phyloP scores from a whole-genome alignment of 2,888 invertebrate species.

The Mechanitis mazaeus region DNA sequence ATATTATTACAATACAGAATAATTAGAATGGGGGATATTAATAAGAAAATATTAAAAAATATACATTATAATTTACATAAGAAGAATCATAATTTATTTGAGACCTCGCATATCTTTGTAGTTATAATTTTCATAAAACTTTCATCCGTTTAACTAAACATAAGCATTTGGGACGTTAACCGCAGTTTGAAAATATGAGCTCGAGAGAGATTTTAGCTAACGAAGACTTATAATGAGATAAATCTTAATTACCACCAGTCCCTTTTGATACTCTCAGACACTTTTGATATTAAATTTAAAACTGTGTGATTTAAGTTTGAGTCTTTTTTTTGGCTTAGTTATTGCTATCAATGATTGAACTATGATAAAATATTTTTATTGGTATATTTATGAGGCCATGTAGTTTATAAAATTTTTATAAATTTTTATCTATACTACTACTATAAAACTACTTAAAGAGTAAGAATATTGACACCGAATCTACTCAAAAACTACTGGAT shows the following conservation, averaged over 20 bases:
- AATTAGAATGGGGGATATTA: too few species aligned
- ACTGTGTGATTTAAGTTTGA: slow-evolving; percentile 2
- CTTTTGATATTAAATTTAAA: slow-evolving; percentile 10
- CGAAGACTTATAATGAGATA: slow-evolving; percentile 62
- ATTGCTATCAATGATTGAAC: neutral
- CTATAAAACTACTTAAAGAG: too few species aligned
- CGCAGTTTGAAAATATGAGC: slow-evolving; percentile 61
- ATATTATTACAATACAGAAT: too few species aligned
- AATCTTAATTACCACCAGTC: slow-evolving; percentile 35
- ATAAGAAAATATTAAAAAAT: too few species aligned
- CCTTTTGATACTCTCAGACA: neutral
- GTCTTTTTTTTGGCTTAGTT: neutral
- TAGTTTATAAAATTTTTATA: too few species aligned
- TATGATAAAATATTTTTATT: too few species aligned
- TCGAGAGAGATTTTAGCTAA: slow-evolving; percentile 55
- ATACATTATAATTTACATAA: slow-evolving; percentile 12
- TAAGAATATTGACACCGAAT: too few species aligned
- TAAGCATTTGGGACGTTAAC: slow-evolving; percentile 59
- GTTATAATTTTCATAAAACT: slow-evolving; percentile 57
- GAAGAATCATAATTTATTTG: slow-evolving; percentile 18
- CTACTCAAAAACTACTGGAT: too few species aligned
- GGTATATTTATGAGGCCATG: too few species aligned
- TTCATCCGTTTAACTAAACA: slow-evolving; percentile 61
- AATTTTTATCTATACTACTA: too few species aligned
- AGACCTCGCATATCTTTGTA: slow-evolving; percentile 40